Conservation (phyloP, 2,888 invertebrate genomes). For the Hypselothyrea guttata region DNA sequence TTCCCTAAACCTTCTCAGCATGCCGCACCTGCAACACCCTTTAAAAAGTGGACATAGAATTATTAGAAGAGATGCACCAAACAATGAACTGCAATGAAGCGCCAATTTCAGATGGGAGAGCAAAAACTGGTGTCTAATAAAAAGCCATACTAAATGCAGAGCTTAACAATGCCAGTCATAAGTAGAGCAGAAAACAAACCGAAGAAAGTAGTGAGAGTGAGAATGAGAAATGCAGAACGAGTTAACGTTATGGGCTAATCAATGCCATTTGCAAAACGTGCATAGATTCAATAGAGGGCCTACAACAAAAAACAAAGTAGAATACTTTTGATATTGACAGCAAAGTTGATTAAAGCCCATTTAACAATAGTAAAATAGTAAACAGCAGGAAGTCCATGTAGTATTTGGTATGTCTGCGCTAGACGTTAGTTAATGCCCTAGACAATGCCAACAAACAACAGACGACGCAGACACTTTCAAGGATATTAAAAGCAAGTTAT, state of each 20-base stretch:
- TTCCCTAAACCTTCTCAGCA: too few relatives aligned
- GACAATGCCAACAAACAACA: conserved; percentile 31
- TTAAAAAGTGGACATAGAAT: too few relatives aligned
- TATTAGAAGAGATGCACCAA: conserved; percentile 2
- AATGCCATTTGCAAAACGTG: conserved; percentile 33
- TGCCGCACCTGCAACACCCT: too few relatives aligned
- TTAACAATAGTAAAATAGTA: conserved; percentile 7
- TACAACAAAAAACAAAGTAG: too few relatives aligned
- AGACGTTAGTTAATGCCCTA: conserved; percentile 29
- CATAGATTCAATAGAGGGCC: conserved; percentile 33
- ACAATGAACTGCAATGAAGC: conserved; percentile 28
- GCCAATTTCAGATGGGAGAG: conserved; percentile 7
- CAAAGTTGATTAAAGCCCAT: conserved; percentile 60
- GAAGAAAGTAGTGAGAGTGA: conserved; percentile 4
- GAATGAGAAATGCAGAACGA: conserved; percentile 1
- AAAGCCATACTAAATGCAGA: conserved; percentile 22
- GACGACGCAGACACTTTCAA: conserved; percentile 28
- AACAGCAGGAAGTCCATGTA: neutral
- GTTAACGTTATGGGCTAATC: conserved; percentile 41
- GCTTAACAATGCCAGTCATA: conserved; percentile 8
- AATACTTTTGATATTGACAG: conserved; percentile 18
- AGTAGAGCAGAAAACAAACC: neutral
- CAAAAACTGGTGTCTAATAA: conserved; percentile 16
- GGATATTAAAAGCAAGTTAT: conserved; percentile 47
- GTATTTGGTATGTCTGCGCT: conserved; percentile 2